Conservation (phyloP, 2,888 invertebrate genomes). For the Cantharis nigra region DNA sequence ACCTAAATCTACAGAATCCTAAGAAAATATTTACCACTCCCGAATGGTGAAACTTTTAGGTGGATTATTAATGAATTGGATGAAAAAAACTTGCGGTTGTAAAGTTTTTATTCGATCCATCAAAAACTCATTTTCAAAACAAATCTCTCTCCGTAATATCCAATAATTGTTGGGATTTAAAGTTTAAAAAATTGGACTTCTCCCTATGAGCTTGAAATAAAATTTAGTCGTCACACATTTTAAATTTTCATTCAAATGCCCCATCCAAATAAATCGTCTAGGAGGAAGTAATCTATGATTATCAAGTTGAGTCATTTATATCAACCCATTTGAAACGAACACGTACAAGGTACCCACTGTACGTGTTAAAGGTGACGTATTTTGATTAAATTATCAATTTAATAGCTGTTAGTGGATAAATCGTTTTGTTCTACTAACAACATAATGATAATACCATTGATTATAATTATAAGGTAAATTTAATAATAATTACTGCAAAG, state of each 20-base stretch:
- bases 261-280: neutral
- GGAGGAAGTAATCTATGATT: neutral
- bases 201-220: neutral
- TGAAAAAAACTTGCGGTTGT: neutral
- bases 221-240: neutral
- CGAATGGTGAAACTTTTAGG: neutral
- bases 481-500: neutral
- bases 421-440: neutral
- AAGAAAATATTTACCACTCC: neutral
- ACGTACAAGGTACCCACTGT: conserved; percentile 9
- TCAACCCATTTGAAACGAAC: conserved; percentile 9
- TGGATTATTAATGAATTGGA: neutral
- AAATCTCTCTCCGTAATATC: neutral
- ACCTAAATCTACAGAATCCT: neutral
- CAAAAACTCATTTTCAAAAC: neutral
- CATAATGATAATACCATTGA: neutral
- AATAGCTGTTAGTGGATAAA: conserved; percentile 7
- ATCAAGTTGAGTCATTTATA: neutral
- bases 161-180: neutral
- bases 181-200: neutral
- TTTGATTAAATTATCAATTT: conserved; percentile 24
- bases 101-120: neutral
- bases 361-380: conserved; percentile 24
- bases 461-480: neutral
- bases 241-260: neutral